These are phyloP conservation scores for Plestiodon gilberti DNA, from an alignment of 2,113 vertebrate species.

Conservation along the genomic window DNA sequence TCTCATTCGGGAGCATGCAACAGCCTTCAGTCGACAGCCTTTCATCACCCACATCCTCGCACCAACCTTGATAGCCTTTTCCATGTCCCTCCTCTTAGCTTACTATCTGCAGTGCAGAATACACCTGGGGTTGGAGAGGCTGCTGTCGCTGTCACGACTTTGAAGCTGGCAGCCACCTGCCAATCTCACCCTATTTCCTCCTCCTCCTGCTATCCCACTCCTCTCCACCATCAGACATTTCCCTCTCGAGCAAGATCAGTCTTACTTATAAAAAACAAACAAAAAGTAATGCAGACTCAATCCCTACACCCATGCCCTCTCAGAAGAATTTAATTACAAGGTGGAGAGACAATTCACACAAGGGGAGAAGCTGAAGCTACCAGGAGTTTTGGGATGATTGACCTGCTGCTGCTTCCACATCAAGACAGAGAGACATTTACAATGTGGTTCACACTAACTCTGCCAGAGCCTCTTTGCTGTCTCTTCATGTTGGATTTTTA, in stretches of 20 bases:
- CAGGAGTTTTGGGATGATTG: slow-evolving; percentile 36
- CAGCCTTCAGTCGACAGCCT: slow-evolving; percentile 58
- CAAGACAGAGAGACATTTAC: not conserved
- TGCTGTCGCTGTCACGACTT: slow-evolving; percentile 57
- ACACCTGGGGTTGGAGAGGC: slow-evolving; percentile 59
- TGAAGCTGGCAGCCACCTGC: slow-evolving; percentile 61
- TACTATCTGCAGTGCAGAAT: slow-evolving; percentile 60
- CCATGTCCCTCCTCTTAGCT: slow-evolving; percentile 70
- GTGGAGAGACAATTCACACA: not conserved
- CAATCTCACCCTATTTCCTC: slow-evolving; percentile 78
- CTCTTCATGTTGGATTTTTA: not conserved
- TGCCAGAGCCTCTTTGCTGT: fast-evolving
- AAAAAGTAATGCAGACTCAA: slow-evolving; percentile 78
- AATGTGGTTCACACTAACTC: slow-evolving; percentile 9
- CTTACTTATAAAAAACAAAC: no score
- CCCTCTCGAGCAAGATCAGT: slow-evolving; percentile 75
- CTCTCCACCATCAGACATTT: slow-evolving; percentile 60
- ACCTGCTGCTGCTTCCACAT: not conserved
- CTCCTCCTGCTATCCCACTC: slow-evolving; percentile 63
- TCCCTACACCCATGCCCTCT: slow-evolving; percentile 66
- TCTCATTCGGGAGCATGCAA: slow-evolving; percentile 55
- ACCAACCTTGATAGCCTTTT: slow-evolving; percentile 60
- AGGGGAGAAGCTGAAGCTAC: slow-evolving; percentile 1
- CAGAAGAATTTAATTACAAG: slow-evolving; percentile 76
- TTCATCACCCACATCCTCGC: slow-evolving; percentile 52